These are phyloP conservation scores for Nomada hirtipes DNA, from an alignment of 2,888 invertebrate genomes.

Conservation along the genomic window DNA sequence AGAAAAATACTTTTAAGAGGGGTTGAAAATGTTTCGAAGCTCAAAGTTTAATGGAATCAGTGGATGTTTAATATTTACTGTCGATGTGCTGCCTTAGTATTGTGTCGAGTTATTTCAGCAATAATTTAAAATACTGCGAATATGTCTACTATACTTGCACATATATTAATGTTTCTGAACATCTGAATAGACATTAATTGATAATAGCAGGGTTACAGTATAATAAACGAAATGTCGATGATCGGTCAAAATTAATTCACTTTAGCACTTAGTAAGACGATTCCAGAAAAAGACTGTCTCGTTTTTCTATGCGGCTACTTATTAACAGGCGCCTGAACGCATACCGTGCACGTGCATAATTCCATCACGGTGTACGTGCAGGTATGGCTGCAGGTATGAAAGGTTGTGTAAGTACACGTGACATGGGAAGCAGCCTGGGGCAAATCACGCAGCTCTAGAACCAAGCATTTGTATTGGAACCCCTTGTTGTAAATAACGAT, in stretches of 20 bases:
- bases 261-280: neutral
- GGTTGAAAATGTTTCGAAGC: too few relatives aligned
- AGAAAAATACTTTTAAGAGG: too few relatives aligned
- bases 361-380: neutral
- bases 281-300: neutral
- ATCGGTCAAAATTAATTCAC: neutral
- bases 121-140: too few relatives aligned
- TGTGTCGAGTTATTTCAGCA: too few relatives aligned
- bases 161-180: too few relatives aligned
- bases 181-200: too few relatives aligned
- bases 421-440: conserved; percentile 46
- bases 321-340: conserved; percentile 31
- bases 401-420: conserved; percentile 45
- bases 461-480: conserved; percentile 37
- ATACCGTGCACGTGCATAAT: conserved; percentile 21
- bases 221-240: neutral
- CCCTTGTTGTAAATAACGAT: conserved; percentile 53
- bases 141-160: too few relatives aligned
- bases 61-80: too few relatives aligned
- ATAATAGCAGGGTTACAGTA: neutral
- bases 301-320: neutral
- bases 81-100: too few relatives aligned
- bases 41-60: too few relatives aligned
- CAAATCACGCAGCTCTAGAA: conserved; percentile 46
- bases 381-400: conserved; percentile 12